Evolutionary conservation across 2,888 invertebrate species (phyloP), one percentile per base, ranked within the genome.

Genomic region (Flexamia atlantica): DNA sequence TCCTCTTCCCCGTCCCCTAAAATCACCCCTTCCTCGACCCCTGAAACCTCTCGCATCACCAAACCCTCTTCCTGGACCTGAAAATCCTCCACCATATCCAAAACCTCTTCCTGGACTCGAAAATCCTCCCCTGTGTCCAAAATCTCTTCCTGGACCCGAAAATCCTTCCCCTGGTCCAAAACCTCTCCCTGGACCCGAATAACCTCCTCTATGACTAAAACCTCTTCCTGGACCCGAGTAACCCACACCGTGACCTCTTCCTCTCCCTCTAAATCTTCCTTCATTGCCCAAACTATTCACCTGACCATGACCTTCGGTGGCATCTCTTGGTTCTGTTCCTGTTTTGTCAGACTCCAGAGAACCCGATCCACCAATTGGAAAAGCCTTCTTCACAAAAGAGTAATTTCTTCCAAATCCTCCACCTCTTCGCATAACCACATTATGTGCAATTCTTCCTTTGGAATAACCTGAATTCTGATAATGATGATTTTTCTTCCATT

Each of bases 291-390:
- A n/a, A n/a, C n/a, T n/a, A n/a, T n/a, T n/a, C n/a, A n/a, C n/a
- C n/a, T 57, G 12, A 17, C 23, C 23, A 2, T 14, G 28, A 64
- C 64, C 17, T 64, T 3, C 28, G 14, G 4, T 14, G 2, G 64
- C 14, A 64, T 2, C n/a, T 64, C 30, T 30, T 17, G 17, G 64
- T 30, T 53, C 64, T 30, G 64, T 28, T 14, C 53, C 25, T 64
- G 64, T 9, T 64, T 17, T 30, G 30, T 14, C 2, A 0, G 64
- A 28, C 64, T 28, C 14, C 3, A 64, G 64, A 17, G 14, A 3
- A 30, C 64, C 64, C 64, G 28, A 64, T 1, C 64, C 64, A 3
- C 64, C 64, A 14, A 12, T 17, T 28, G 64, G 64, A 64, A 64
- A 1, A 28, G 64, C 64, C 28, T 14, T 64, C 14, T 30, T 14